These are phyloP conservation scores for Marcusenius ussheri DNA, from an alignment of 2,113 vertebrate species.

Conservation along the genomic window DNA sequence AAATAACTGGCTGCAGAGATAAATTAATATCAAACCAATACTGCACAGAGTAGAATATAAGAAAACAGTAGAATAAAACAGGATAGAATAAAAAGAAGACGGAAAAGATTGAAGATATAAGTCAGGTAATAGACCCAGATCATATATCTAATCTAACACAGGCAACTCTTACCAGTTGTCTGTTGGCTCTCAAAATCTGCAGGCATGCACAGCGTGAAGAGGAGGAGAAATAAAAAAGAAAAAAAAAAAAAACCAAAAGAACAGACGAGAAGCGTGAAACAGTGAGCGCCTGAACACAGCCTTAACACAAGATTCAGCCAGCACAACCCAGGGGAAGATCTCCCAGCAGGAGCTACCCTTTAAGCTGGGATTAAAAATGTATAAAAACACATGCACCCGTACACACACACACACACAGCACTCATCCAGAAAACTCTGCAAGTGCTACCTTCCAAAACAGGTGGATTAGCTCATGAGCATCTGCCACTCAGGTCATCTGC, in stretches of 20 bases:
- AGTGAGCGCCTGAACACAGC: constrained; percentile 27
- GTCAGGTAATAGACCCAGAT: background rate
- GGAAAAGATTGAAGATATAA: background rate
- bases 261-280: constrained; percentile 26
- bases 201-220: constrained; percentile 73
- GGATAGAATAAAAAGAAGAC: background rate
- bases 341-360: background rate
- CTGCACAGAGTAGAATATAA: background rate
- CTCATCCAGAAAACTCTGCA: background rate
- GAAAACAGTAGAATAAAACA: background rate
- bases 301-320: background rate
- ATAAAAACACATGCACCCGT: background rate
- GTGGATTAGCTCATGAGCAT: background rate
- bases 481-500: background rate
- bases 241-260: constrained; percentile 36
- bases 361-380: background rate
- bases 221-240: constrained; percentile 37
- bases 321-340: background rate
- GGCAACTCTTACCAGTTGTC: constrained; percentile 83
- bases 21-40: background rate
- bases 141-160: constrained; percentile 52
- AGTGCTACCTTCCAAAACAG: background rate
- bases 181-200: constrained; percentile 88
- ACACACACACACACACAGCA: background rate
- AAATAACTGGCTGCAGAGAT: background rate